phyloP scores from a whole-genome alignment of 2,888 invertebrate genomes.

The Chouioia cunea region DNA sequence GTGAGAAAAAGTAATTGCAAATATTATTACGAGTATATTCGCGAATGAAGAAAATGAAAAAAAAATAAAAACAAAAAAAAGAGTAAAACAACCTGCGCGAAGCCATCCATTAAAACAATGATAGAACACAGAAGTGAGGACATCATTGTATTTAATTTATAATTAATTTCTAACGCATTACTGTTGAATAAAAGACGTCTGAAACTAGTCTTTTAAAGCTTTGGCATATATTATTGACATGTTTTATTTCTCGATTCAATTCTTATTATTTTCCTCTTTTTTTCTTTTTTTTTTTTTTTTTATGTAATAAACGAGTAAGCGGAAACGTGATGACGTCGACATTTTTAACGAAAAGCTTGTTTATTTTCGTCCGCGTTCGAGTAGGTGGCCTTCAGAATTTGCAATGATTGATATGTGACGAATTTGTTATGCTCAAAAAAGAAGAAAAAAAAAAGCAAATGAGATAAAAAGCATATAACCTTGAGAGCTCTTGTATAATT shows the following conservation, averaged over 20 bases:
- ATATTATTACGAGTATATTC: constrained; percentile 42
- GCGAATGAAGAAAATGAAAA: constrained; percentile 25
- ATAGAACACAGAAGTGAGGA: constrained; percentile 44
- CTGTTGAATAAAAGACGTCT: no score
- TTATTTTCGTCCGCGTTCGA: constrained; percentile 34
- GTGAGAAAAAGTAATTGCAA: constrained; percentile 53
- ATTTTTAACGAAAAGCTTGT: constrained; percentile 33
- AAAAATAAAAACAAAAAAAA: constrained; percentile 26
- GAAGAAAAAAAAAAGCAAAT: constrained; percentile 13
- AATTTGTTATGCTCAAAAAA: constrained; percentile 24
- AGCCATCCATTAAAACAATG: constrained; percentile 54
- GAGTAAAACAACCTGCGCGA: constrained; percentile 46
- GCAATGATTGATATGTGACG: constrained; percentile 35
- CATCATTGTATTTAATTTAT: constrained; percentile 32
- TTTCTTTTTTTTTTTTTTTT: no score
- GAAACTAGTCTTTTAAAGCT: constrained; percentile 31
- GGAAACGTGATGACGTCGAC: constrained; percentile 36
- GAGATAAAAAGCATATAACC: constrained; percentile 12
- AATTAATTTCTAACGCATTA: no score
- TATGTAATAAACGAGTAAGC: constrained; percentile 41
- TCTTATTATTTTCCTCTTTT: constrained; percentile 24
- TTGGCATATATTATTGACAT: constrained; percentile 40
- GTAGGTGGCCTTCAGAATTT: constrained; percentile 40
- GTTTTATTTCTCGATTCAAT: constrained; percentile 43
- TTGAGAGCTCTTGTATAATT: constrained; percentile 42